Percentiles rank a stretch among this genome's conserved stretches.
Evolutionary conservation across 2,888 invertebrate species (phyloP).

Genomic region (Dolichopus griseipennis): DNA sequence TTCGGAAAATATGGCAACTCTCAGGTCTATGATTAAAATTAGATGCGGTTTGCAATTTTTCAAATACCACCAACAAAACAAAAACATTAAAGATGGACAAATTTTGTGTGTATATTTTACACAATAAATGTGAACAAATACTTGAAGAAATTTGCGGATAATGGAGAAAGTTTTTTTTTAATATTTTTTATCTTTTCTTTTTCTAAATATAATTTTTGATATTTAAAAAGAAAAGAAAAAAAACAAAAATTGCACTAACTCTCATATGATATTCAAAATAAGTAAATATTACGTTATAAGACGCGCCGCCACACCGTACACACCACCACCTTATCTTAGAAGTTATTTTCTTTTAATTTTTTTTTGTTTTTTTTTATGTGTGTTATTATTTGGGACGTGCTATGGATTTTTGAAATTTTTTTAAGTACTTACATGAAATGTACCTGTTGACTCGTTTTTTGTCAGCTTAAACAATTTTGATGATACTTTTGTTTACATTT

Average conservation of each 20-base stretch:
- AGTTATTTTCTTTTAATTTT: no score
- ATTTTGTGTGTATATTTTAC: no score
- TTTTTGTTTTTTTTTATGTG: background rate
- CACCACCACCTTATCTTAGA: no score
- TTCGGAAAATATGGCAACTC: no score
- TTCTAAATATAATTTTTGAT: background rate
- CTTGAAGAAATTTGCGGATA: constrained; percentile 3
- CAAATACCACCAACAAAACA: no score
- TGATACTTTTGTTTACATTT: no score
- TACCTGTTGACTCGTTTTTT: no score
- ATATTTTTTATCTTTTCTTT: background rate
- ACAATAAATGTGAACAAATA: background rate
- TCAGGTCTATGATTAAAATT: no score
- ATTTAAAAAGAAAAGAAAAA: background rate
- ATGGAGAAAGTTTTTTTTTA: background rate
- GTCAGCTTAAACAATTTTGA: no score
- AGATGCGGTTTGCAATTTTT: no score
- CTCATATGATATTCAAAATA: background rate
- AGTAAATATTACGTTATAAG: background rate
- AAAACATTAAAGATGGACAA: no score
- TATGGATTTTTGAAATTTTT: background rate
- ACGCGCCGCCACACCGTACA: background rate
- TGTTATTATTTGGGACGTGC: background rate
- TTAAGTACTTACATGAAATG: no score
- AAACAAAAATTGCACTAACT: background rate